A percentile compares a stretch with the other conserved stretches of the same genome.
phyloP scores from a whole-genome alignment of 2,113 vertebrate genomes.

The Australoheros scitulus region DNA sequence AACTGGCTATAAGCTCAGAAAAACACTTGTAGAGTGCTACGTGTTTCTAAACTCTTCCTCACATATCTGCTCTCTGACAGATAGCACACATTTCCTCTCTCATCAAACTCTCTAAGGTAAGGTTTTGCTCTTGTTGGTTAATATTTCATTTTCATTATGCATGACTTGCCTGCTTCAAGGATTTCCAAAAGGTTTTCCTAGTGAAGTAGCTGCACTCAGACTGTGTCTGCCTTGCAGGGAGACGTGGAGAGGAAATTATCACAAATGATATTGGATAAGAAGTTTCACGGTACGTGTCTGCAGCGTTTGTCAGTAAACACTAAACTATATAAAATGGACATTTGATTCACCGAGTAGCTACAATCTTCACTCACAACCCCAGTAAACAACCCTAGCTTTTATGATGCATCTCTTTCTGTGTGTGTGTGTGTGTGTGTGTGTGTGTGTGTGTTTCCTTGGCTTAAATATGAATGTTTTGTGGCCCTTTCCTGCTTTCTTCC shows the following conservation, averaged over 20 bases:
- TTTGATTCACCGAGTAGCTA: background rate
- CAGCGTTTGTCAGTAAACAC: background rate
- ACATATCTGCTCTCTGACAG: slow-evolving; percentile 66
- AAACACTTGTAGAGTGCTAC: fast-evolving
- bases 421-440: background rate
- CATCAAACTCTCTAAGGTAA: slow-evolving; percentile 97
- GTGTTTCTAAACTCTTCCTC: background rate
- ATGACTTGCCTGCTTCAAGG: background rate
- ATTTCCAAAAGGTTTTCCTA: background rate
- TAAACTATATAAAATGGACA: no score
- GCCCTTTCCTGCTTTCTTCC: background rate
- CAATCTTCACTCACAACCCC: background rate
- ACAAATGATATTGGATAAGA: slow-evolving; percentile 97
- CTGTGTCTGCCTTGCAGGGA: slow-evolving; percentile 74
- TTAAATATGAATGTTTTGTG: background rate
- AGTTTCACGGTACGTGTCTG: slow-evolving; percentile 88
- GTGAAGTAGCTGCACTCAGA: background rate
- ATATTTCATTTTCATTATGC: background rate
- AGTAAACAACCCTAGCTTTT: no score
- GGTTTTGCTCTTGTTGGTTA: background rate
- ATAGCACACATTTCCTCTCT: slow-evolving; percentile 95
- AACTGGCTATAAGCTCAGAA: background rate
- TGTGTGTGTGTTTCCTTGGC: background rate
- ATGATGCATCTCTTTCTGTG: background rate
- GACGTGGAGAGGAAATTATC: slow-evolving; percentile 97